phyloP scores from a whole-genome alignment of 2,797 vertebrate species.

The Liasis olivaceus region DNA sequence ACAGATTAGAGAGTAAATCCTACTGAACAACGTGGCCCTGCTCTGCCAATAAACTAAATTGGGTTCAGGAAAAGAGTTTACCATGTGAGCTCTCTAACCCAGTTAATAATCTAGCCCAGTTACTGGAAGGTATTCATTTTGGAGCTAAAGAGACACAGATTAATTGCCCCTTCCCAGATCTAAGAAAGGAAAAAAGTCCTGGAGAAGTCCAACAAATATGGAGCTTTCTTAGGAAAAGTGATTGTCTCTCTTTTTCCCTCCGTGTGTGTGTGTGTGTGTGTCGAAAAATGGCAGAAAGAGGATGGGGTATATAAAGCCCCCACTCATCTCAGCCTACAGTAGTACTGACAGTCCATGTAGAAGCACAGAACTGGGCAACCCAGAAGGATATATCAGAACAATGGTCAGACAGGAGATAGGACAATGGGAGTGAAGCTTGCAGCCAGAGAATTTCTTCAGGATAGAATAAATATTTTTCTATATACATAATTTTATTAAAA shows the following conservation, averaged over 20 bases:
- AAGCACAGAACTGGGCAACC: not conserved
- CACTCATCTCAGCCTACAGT: not conserved
- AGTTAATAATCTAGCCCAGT: not conserved
- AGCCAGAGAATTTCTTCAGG: not conserved
- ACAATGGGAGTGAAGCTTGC: not conserved
- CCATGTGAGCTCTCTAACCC: not conserved
- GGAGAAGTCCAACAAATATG: not conserved
- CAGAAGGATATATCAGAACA: not conserved
- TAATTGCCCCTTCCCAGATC: not conserved
- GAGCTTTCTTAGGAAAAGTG: not conserved
- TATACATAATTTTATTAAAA: not conserved
- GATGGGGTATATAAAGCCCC: not conserved
- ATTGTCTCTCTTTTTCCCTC: not conserved
- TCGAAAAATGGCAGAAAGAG: not conserved
- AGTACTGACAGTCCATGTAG: not conserved
- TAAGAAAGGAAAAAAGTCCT: not conserved
- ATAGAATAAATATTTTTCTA: not conserved
- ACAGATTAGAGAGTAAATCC: not conserved
- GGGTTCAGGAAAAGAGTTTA: not conserved
- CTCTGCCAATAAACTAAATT: not conserved
- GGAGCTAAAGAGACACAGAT: not conserved
- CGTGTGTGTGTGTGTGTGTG: too few relatives aligned
- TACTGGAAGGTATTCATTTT: too few relatives aligned
- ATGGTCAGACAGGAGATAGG: not conserved
- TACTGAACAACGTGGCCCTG: not conserved